Base-by-base conservation (phyloP, 2,888 invertebrate species). In the Lithophane ornitopus region DNA sequence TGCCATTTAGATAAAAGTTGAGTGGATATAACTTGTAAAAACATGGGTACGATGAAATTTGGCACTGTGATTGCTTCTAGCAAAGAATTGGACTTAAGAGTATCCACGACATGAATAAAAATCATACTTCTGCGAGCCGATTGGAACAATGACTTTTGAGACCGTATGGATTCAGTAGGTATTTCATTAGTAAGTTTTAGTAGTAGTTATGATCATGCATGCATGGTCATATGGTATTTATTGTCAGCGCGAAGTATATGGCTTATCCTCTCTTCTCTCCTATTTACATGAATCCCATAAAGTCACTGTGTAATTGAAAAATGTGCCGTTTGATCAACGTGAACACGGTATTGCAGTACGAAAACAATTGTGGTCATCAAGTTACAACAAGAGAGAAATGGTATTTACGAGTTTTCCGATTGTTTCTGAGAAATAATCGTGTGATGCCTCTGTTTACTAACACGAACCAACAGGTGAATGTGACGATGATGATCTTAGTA, bases 371-470 rank as follows among this genome's bases (percentile, higher is more conserved):
- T 52, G n/a, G 56, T 74, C 41, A 68, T 73, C 62, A 9, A 39
- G 34, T 76, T 66, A 76, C 61, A 70, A 58, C 54, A 54, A 56
- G 26, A 44, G 34, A 71, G 49, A 70, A 78, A 56, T 58, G 34
- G 49, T 65, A 46, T 65, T 70, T 52, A 54, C 19, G 34, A 9
- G 41, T 72, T 70, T 72, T 41, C 70, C 72, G 49, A 74, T 71
- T 69, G 52, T 73, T 76, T 76, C 62, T 52, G 28, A 61, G 69
- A 76, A 76, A 72, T 56, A 61, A 52, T 52, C 44, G 52, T 56
- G 22, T 63, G 65, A 62, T 58, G 49, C 39, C 11, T 26, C 44
- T 9, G 9, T 62, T 70, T 26, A 46, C n/a, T 14, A 58, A 67
- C 54, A 34, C 11, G 39, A 54, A 49, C 66, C 34, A 61, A 65